phyloP scores from a whole-genome alignment of 2,797 vertebrate genomes.

The Myotis vivesi region DNA sequence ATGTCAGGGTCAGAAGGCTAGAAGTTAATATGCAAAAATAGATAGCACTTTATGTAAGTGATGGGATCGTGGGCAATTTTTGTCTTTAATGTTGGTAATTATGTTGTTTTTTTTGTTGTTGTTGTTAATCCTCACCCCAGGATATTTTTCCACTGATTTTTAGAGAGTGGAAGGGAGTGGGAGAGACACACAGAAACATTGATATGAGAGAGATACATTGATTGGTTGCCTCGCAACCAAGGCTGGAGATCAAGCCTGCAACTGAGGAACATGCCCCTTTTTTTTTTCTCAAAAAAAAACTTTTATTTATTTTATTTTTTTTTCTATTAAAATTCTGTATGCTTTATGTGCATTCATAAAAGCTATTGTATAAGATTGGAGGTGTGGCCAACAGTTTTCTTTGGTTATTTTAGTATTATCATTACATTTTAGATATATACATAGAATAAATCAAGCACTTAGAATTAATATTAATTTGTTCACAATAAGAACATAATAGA shows the following conservation, averaged over 20 bases:
- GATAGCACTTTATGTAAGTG: background rate
- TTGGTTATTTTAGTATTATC: no score
- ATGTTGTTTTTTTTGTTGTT: background rate
- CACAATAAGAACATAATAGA: no score
- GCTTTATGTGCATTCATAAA: no score
- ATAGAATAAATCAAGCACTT: no score
- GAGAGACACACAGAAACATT: background rate
- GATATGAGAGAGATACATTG: background rate
- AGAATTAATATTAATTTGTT: no score
- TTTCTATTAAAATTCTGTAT: no score
- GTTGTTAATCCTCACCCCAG: background rate
- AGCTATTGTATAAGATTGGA: no score
- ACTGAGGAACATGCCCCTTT: background rate
- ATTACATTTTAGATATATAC: no score
- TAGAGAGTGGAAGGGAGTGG: background rate
- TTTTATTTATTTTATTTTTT: no score
- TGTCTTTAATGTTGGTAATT: constrained; percentile 8
- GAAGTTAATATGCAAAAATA: background rate
- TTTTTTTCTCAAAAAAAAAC: no score
- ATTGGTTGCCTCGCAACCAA: background rate
- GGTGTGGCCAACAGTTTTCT: no score
- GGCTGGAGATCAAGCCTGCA: background rate
- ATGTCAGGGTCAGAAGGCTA: background rate
- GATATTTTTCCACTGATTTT: background rate
- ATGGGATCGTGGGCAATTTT: background rate